These are phyloP conservation scores for Tachypleus tridentatus DNA, from an alignment of 1,140 invertebrate genomes.

Conservation along the genomic window DNA sequence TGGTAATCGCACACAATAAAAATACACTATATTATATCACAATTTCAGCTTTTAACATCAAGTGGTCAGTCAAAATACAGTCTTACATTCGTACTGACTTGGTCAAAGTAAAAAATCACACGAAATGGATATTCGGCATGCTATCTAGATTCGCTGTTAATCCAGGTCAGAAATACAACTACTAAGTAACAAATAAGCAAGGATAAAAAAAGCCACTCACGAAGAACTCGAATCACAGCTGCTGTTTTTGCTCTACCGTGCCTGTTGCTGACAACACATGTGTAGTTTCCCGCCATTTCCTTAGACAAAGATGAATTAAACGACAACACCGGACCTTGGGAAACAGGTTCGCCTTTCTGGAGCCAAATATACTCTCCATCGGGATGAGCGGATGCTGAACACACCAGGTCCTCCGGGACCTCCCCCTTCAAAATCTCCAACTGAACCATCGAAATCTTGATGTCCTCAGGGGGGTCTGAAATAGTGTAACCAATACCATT, in stretches of 20 bases:
- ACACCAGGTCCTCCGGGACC: slow-evolving; percentile 55
- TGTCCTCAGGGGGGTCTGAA: slow-evolving; percentile 72
- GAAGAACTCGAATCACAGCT: slow-evolving; percentile 59
- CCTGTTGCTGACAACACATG: slow-evolving; percentile 59
- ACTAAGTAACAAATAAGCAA: background rate
- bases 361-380: slow-evolving; percentile 27
- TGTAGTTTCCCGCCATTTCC: slow-evolving; percentile 52
- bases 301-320: slow-evolving; percentile 45
- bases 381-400: slow-evolving; percentile 59
- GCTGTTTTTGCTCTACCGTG: slow-evolving; percentile 52
- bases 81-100: too few relatives aligned
- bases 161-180: too few relatives aligned
- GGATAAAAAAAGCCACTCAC: slow-evolving; percentile 45
- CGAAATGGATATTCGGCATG: too few relatives aligned
- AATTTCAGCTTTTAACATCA: too few relatives aligned
- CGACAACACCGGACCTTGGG: slow-evolving; percentile 21
- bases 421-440: slow-evolving; percentile 64
- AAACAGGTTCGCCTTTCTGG: slow-evolving; percentile 12
- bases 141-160: too few relatives aligned
- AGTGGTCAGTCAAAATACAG: too few relatives aligned
- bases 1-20: too few relatives aligned
- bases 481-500: slow-evolving; percentile 18
- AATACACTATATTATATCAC: too few relatives aligned
- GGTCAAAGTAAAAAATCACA: too few relatives aligned
- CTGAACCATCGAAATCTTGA: slow-evolving; percentile 53